Evolutionary conservation across 2,113 vertebrate species (phyloP).

Genomic region (Lepisosteus oculatus): DNA sequence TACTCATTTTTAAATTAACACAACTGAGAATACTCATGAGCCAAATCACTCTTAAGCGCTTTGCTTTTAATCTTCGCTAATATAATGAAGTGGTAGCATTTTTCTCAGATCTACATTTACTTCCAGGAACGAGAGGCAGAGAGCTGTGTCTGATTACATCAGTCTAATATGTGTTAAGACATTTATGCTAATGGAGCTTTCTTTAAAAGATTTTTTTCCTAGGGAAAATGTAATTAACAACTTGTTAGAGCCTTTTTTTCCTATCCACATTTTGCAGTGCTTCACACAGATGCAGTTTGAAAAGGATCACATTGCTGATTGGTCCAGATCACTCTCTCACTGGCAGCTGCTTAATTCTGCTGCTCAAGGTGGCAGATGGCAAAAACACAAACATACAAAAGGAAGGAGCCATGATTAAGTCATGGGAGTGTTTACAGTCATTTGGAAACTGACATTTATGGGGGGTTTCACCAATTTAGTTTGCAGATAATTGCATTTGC

Average conservation of each 20-base stretch:
- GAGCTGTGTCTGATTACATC: constrained; percentile 9
- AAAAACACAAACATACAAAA: constrained; percentile 68
- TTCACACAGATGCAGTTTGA: constrained; percentile 68
- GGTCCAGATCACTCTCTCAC: constrained; percentile 64
- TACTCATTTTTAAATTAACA: background rate
- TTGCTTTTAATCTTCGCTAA: constrained; percentile 5
- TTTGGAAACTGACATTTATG: constrained; percentile 42
- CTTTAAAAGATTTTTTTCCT: constrained; percentile 45
- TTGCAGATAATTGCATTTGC: constrained; percentile 10
- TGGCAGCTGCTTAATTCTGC: constrained; percentile 72
- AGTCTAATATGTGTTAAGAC: constrained; percentile 38
- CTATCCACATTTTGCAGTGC: constrained; percentile 49
- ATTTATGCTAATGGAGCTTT: constrained; percentile 49
- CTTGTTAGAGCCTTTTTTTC: constrained; percentile 44
- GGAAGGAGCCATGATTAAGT: constrained; percentile 60
- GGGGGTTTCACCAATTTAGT: background rate
- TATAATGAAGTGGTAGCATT: background rate
- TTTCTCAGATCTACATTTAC: background rate
- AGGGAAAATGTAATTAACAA: constrained; percentile 65
- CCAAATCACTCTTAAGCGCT: background rate
- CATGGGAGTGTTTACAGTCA: constrained; percentile 60
- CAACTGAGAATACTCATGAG: constrained; percentile 1
- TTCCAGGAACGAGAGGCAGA: constrained; percentile 7
- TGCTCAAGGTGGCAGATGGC: constrained; percentile 74
- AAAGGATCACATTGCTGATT: constrained; percentile 68